A percentile compares a stretch with the other conserved stretches of the same genome.
Evolutionary conservation across 2,797 vertebrate genomes (phyloP).

Genomic region (Nannoperca australis): DNA sequence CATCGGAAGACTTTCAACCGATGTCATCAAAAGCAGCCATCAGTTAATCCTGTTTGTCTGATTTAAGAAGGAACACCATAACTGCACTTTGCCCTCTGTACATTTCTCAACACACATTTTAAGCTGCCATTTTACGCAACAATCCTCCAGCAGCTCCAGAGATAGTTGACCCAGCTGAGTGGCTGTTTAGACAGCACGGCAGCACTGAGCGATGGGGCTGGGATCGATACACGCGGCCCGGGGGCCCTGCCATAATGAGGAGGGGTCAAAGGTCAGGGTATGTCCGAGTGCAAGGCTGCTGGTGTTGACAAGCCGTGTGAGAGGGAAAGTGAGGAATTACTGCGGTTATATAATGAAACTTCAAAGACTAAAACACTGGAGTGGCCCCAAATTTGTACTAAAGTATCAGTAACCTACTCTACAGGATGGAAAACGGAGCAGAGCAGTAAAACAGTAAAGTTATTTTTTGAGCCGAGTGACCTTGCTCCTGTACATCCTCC

Average conservation of each 20-base stretch:
- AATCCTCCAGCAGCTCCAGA: conserved; percentile 33
- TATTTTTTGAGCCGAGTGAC: conserved; percentile 20
- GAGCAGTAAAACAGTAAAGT: conserved; percentile 24
- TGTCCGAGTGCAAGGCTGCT: conserved; percentile 54
- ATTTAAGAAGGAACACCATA: neutral
- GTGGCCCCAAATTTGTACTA: neutral
- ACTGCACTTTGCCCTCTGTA: neutral
- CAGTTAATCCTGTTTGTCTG: neutral
- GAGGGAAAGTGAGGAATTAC: conserved; percentile 39
- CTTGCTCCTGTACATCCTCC: conserved; percentile 31
- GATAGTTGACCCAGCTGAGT: conserved; percentile 37
- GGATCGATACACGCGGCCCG: conserved; percentile 64
- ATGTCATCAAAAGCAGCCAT: neutral
- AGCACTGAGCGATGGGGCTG: conserved; percentile 30
- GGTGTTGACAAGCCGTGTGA: conserved; percentile 59
- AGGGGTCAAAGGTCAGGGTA: conserved; percentile 63
- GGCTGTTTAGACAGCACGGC: conserved; percentile 60
- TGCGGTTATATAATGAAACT: conserved; percentile 28
- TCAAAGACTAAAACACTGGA: conserved; percentile 8
- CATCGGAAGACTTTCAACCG: neutral
- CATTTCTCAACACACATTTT: neutral
- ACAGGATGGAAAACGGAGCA: conserved; percentile 20
- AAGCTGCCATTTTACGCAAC: conserved; percentile 17
- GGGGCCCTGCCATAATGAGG: conserved; percentile 59
- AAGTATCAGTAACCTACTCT: conserved; percentile 15